These are phyloP conservation scores for Chrysemys picta DNA, from an alignment of 2,113 vertebrate genomes.

Conservation along the genomic window DNA sequence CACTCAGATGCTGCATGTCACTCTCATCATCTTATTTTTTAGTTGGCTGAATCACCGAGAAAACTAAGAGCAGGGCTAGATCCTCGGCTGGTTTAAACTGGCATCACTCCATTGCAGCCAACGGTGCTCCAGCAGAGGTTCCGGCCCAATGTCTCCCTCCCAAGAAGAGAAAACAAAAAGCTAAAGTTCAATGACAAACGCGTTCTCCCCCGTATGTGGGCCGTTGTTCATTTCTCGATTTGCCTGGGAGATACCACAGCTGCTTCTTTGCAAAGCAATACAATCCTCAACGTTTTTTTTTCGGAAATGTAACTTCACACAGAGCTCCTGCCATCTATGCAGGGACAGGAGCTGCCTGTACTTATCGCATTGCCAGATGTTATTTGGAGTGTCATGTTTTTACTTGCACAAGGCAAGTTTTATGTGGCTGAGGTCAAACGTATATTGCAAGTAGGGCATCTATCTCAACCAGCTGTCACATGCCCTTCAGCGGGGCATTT, in stretches of 20 bases:
- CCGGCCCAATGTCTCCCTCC: background rate
- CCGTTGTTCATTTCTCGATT: fast-evolving
- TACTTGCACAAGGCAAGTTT: background rate
- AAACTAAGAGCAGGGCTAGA: background rate
- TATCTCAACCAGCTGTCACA: fast-evolving
- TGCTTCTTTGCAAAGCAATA: background rate
- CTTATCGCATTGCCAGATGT: background rate
- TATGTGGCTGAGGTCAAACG: background rate
- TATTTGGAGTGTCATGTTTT: background rate
- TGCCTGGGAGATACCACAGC: background rate
- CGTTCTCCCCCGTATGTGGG: fast-evolving
- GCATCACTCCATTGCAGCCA: background rate
- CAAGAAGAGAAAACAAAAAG: background rate
- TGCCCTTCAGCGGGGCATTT: background rate
- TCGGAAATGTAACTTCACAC: background rate
- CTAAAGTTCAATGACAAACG: background rate
- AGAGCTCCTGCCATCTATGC: fast-evolving
- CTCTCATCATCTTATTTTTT: background rate
- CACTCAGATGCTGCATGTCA: fast-evolving
- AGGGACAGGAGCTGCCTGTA: background rate
- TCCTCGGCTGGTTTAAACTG: background rate
- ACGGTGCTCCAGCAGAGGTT: background rate
- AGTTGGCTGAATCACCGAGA: background rate
- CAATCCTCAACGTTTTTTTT: background rate
- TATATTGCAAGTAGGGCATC: background rate